phyloP scores from a whole-genome alignment of 2,888 invertebrate species.

The Drosophila kanekoi region DNA sequence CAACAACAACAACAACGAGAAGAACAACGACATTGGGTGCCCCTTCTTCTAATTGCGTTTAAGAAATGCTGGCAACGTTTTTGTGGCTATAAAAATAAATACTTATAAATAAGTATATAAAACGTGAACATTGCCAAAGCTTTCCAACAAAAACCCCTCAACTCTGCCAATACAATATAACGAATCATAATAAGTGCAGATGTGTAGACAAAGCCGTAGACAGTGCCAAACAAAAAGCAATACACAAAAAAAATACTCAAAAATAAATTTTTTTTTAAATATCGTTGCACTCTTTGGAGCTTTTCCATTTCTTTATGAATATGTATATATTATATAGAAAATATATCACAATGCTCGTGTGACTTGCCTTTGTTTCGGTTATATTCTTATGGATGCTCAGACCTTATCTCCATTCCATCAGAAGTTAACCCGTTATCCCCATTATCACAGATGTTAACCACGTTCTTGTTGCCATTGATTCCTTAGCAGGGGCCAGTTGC shows the following conservation, averaged over 20 bases:
- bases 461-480: constrained; percentile 26
- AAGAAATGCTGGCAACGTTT: constrained; percentile 66
- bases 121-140: constrained; percentile 52
- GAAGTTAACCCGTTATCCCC: too few species aligned
- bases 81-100: constrained; percentile 62
- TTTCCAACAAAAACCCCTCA: background rate
- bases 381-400: constrained; percentile 22
- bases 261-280: constrained; percentile 7
- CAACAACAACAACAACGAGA: constrained; percentile 1
- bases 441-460: background rate
- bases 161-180: constrained; percentile 10
- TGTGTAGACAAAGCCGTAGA: constrained; percentile 53
- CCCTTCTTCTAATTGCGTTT: constrained; percentile 67
- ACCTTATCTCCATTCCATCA: too few species aligned
- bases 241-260: constrained; percentile 21
- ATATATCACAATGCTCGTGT: constrained; percentile 41
- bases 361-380: constrained; percentile 37
- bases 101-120: constrained; percentile 63
- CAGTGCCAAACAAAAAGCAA: constrained; percentile 51
- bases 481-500: constrained; percentile 34
- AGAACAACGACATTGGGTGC: constrained; percentile 49
- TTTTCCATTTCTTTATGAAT: constrained; percentile 18
- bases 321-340: background rate
- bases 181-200: constrained; percentile 63
- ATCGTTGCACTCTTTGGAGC: constrained; percentile 25